Conservation (phyloP, 2,888 invertebrate genomes). For the Melipona beecheii region DNA sequence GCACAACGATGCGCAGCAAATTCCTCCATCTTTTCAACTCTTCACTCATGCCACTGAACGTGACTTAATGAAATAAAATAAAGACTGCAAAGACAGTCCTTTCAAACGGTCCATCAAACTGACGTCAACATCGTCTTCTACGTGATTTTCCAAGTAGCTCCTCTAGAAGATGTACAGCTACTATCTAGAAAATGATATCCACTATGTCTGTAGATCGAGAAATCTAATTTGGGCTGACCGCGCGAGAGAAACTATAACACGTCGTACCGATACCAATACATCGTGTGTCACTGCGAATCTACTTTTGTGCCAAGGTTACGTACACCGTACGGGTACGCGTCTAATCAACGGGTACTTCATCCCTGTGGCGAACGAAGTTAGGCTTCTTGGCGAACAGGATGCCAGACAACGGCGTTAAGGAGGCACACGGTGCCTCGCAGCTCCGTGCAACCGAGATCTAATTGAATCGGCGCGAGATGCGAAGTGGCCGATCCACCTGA, state of each 20-base stretch:
- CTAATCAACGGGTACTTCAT: slow-evolving; percentile 71
- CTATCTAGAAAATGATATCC: no score
- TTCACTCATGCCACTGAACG: no score
- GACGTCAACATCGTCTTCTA: no score
- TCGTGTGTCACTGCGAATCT: slow-evolving; percentile 44
- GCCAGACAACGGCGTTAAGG: slow-evolving; percentile 67
- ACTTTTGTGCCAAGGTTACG: slow-evolving; percentile 29
- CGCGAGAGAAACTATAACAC: neutral
- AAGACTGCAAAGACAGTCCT: no score
- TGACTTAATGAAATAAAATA: no score
- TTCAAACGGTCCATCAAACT: no score
- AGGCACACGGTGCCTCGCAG: slow-evolving; percentile 46
- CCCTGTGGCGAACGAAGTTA: slow-evolving; percentile 69
- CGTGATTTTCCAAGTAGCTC: no score
- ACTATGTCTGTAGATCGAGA: no score
- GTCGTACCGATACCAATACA: slow-evolving; percentile 30
- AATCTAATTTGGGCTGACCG: neutral
- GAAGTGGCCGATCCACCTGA: slow-evolving; percentile 50
- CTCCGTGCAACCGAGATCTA: slow-evolving; percentile 54
- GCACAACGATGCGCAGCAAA: no score
- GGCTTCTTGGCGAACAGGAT: slow-evolving; percentile 50
- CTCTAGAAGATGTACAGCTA: no score
- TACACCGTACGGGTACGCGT: slow-evolving; percentile 39
- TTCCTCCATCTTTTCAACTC: no score
- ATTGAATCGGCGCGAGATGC: slow-evolving; percentile 65